A percentile compares a stretch with the other conserved stretches of the same genome.
Conservation (phyloP, 2,113 vertebrate species). For the Mola mola region DNA sequence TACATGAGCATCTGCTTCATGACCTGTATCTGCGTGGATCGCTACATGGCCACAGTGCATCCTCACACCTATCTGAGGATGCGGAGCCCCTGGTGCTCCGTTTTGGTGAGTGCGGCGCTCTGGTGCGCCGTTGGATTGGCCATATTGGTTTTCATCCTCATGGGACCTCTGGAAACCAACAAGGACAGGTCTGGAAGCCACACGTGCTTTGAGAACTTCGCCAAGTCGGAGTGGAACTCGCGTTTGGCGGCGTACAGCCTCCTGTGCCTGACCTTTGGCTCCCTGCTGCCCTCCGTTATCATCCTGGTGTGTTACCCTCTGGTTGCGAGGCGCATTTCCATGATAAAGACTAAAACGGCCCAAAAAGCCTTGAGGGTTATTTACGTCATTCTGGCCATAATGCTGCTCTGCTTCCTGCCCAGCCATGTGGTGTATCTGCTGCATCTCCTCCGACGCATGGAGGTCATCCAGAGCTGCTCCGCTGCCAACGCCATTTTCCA, state of each 20-base stretch:
- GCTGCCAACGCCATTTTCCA: slow-evolving; percentile 41
- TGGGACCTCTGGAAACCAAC: slow-evolving; percentile 60
- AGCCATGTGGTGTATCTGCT: slow-evolving; percentile 80
- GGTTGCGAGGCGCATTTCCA: slow-evolving; percentile 68
- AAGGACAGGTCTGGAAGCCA: not conserved
- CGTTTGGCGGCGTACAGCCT: slow-evolving; percentile 67
- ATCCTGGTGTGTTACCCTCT: slow-evolving; percentile 82
- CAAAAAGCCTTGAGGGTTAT: slow-evolving; percentile 81
- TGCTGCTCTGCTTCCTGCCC: slow-evolving; percentile 84
- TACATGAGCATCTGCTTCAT: slow-evolving; percentile 86
- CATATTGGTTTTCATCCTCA: slow-evolving; percentile 58
- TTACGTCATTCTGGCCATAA: slow-evolving; percentile 81
- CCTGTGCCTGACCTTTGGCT: slow-evolving; percentile 77
- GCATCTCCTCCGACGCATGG: slow-evolving; percentile 68
- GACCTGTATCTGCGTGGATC: slow-evolving; percentile 83
- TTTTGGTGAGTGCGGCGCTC: slow-evolving; percentile 41
- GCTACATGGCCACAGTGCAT: slow-evolving; percentile 83
- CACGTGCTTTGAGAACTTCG: slow-evolving; percentile 83
- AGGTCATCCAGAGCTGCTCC: slow-evolving; percentile 42
- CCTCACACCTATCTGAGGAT: slow-evolving; percentile 80
- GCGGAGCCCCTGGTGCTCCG: not conserved
- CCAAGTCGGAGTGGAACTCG: slow-evolving; percentile 47
- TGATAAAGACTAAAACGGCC: slow-evolving; percentile 53
- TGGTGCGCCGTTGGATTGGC: slow-evolving; percentile 59
- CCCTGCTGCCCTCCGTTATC: slow-evolving; percentile 74